A percentile compares a stretch with the other conserved stretches of the same genome.
phyloP scores from a whole-genome alignment of 2,113 vertebrate genomes.

The Lipophrys pholis region DNA sequence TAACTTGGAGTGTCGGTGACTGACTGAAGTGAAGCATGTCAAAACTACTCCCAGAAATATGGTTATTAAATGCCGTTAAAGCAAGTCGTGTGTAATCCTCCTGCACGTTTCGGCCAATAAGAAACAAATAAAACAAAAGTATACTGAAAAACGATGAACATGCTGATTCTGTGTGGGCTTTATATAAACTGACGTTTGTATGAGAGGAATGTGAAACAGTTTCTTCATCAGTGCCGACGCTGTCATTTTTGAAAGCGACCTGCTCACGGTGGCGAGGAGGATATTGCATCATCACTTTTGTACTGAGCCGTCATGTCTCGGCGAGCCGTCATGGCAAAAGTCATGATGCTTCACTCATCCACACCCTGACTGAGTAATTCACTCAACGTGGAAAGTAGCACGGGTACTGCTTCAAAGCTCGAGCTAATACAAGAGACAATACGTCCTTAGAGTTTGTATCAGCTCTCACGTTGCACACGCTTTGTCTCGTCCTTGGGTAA shows the following conservation, averaged over 20 bases:
- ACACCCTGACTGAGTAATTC: conserved; percentile 47
- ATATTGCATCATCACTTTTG: conserved; percentile 20
- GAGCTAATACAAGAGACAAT: too few relatives aligned
- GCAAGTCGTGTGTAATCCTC: neutral
- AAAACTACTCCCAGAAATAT: neutral
- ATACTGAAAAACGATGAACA: neutral
- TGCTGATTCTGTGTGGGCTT: neutral
- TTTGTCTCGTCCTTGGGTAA: too few relatives aligned
- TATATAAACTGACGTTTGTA: neutral
- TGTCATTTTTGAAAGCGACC: neutral
- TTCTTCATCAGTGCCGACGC: too few relatives aligned
- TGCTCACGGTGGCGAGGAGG: neutral
- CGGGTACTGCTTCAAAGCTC: neutral
- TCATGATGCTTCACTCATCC: conserved; percentile 1
- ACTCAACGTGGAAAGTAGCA: neutral
- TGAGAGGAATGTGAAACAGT: conserved; percentile 13
- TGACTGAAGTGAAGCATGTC: neutral
- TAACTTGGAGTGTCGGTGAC: neutral
- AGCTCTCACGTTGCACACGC: too few relatives aligned
- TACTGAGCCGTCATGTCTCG: conserved; percentile 13
- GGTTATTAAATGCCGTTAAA: neutral
- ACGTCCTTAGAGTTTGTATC: too few relatives aligned
- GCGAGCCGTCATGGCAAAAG: neutral
- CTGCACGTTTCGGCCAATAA: too few relatives aligned
- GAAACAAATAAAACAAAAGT: too few relatives aligned